These are phyloP conservation scores for Nephrotoma appendiculata DNA, from an alignment of 2,888 invertebrate genomes.

Conservation along the genomic window DNA sequence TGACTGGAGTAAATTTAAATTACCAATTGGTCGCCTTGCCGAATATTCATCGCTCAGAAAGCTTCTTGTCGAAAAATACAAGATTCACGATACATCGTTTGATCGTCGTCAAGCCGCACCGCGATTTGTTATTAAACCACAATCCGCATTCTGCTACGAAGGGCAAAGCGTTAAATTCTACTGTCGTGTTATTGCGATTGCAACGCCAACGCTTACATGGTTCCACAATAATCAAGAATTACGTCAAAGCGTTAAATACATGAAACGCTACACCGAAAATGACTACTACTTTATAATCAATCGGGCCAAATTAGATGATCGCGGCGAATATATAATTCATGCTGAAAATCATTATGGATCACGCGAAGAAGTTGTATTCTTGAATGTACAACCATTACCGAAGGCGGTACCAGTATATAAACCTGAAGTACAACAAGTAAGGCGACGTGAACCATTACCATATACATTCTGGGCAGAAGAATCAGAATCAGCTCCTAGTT, in stretches of 20 bases:
- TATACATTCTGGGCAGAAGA: conserved; percentile 88
- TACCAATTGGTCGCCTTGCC: conserved; percentile 92
- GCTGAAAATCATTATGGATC: conserved; percentile 95
- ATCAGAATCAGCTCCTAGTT: conserved; percentile 84
- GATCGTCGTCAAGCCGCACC: conserved; percentile 97
- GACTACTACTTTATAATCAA: conserved; percentile 97
- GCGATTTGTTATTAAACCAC: conserved; percentile 92
- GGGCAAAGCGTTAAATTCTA: conserved; percentile 96
- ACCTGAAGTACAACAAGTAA: conserved; percentile 53
- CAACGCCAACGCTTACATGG: conserved; percentile 93
- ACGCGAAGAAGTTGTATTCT: conserved; percentile 89
- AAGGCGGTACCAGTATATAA: conserved; percentile 33
- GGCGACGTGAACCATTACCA: conserved; percentile 66
- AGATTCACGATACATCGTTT: conserved; percentile 90
- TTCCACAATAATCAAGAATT: conserved; percentile 84
- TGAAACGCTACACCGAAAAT: conserved; percentile 94
- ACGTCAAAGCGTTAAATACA: conserved; percentile 94
- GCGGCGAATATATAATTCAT: conserved; percentile 92
- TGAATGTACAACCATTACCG: conserved; percentile 74
- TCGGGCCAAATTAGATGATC: conserved; percentile 85
- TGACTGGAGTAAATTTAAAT: conserved; percentile 66
- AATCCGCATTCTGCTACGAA: conserved; percentile 90
- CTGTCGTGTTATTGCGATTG: conserved; percentile 89
- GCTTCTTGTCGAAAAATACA: conserved; percentile 88
- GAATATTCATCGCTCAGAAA: conserved; percentile 96